Conservation (phyloP, 2,888 invertebrate species). For the Nineta flava region DNA sequence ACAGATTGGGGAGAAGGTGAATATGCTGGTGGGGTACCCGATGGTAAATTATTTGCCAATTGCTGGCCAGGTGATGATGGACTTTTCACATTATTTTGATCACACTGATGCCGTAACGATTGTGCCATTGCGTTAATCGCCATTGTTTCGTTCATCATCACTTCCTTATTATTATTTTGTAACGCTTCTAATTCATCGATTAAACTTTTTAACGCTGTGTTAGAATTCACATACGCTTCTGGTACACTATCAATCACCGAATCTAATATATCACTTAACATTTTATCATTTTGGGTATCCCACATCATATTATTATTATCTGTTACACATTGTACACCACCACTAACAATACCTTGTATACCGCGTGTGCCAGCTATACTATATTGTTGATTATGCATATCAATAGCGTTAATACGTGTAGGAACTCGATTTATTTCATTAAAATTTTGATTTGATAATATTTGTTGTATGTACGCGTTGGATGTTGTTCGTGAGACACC, state of each 20-base stretch:
- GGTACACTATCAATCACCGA: constrained; percentile 69
- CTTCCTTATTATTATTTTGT: constrained; percentile 23
- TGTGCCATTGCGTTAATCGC: constrained; percentile 83
- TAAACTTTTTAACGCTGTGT: constrained; percentile 23
- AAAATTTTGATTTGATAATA: constrained; percentile 16
- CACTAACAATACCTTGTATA: too few relatives aligned
- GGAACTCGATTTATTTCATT: constrained; percentile 8
- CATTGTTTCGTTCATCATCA: constrained; percentile 47
- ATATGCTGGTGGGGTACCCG: constrained; percentile 45
- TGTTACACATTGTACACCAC: constrained; percentile 20
- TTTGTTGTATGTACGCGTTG: constrained; percentile 25
- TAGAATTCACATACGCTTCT: constrained; percentile 33
- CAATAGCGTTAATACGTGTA: constrained; percentile 19
- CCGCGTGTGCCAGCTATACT: too few relatives aligned
- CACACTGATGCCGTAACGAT: constrained; percentile 76
- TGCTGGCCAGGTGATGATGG: constrained; percentile 32
- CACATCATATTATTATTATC: constrained; percentile 22
- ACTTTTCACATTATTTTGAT: constrained; percentile 45
- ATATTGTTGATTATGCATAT: constrained; percentile 31
- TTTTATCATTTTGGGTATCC: constrained; percentile 43
- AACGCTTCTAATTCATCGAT: constrained; percentile 27
- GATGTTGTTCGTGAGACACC: constrained; percentile 17
- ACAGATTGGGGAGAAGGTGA: constrained; percentile 20
- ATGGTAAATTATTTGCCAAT: constrained; percentile 22
- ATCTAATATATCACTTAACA: constrained; percentile 71